Evolutionary conservation across 2,113 vertebrate species (phyloP).

Genomic region (Sterna hirundo): DNA sequence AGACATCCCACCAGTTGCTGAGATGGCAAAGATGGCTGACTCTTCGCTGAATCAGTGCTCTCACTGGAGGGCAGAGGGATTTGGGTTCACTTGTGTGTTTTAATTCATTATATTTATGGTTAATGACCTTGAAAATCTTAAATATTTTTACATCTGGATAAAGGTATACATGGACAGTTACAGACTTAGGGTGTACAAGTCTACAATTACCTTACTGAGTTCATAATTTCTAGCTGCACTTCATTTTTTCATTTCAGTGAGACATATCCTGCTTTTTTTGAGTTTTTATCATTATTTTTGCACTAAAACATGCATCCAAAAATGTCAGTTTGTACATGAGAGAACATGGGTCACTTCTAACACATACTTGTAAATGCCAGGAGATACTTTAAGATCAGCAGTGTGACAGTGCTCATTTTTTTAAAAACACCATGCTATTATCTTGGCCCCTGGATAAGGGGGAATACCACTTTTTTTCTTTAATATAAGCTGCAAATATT

Average conservation of each 20-base stretch:
- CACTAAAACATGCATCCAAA: not conserved
- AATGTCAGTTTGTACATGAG: not conserved
- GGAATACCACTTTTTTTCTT: not conserved
- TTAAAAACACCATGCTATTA: not conserved
- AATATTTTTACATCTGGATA: not conserved
- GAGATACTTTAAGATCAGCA: not conserved
- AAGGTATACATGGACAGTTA: not conserved
- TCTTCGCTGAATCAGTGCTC: not conserved
- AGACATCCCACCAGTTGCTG: not conserved
- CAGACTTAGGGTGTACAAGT: not conserved
- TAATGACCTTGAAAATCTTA: not conserved
- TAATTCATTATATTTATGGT: not conserved
- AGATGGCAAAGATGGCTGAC: constrained; percentile 1
- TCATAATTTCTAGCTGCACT: not conserved
- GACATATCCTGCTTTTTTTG: not conserved
- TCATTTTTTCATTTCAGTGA: not conserved
- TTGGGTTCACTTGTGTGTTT: not conserved
- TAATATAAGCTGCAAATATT: not conserved
- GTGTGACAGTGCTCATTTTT: not conserved
- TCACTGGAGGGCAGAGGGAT: not conserved
- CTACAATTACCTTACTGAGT: not conserved
- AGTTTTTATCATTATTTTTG: not conserved
- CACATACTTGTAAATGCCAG: not conserved
- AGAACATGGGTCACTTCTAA: not conserved
- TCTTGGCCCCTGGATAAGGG: not conserved